Evolutionary conservation across 1,140 invertebrate species (phyloP).

Genomic region (Bombus difficillimus): DNA sequence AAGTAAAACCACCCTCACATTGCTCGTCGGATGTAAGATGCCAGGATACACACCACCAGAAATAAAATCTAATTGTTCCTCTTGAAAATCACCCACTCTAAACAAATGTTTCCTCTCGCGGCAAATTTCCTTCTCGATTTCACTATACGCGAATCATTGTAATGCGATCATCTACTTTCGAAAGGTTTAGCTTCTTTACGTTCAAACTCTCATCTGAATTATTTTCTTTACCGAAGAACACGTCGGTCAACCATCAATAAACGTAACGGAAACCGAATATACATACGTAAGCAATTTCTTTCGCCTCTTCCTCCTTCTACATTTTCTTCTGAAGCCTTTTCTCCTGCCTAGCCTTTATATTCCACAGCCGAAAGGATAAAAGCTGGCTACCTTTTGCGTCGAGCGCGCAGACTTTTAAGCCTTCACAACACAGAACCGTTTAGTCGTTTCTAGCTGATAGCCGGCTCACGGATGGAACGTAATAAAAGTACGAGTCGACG

Average conservation of each 20-base stretch:
- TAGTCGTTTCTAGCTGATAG: conserved; percentile 48
- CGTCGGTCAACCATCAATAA: conserved; percentile 9
- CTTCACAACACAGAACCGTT: conserved; percentile 16
- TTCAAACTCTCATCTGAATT: not conserved
- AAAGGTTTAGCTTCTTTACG: too few relatives aligned
- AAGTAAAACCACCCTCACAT: not conserved
- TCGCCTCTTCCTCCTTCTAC: not conserved
- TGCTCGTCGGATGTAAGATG: not conserved
- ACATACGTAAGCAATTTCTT: not conserved
- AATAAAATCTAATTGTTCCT: conserved; percentile 5
- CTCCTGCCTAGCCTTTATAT: not conserved
- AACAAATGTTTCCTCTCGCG: not conserved
- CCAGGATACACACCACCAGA: not conserved
- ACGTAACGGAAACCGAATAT: not conserved
- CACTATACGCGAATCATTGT: not conserved
- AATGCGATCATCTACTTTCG: not conserved
- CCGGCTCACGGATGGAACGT: conserved; percentile 36
- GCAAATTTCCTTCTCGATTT: not conserved
- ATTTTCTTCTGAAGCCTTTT: conserved; percentile 17
- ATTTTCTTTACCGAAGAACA: not conserved
- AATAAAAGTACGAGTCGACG: conserved; percentile 42
- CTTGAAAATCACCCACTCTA: not conserved
- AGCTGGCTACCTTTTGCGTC: conserved; percentile 11
- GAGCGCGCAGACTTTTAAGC: conserved; percentile 34
- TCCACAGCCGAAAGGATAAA: not conserved